Evolutionary conservation across 2,113 vertebrate species (phyloP).

Genomic region (Sialia sialis): DNA sequence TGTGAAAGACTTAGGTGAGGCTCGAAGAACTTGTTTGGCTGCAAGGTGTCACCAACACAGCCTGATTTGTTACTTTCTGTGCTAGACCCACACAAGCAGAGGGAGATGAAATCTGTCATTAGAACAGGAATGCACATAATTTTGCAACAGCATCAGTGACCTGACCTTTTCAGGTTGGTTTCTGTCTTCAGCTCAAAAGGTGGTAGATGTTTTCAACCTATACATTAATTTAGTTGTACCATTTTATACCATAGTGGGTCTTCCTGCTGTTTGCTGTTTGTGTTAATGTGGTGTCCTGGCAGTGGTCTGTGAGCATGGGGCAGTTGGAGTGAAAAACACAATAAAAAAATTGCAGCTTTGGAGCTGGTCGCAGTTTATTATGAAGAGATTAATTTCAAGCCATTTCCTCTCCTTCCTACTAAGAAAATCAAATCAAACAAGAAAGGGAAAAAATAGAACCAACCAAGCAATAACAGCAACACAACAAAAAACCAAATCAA

Average conservation of each 20-base stretch:
- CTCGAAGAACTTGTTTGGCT: constrained; percentile 52
- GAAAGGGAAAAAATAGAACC: background rate
- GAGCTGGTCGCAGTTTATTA: background rate
- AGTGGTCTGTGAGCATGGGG: background rate
- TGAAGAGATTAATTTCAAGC: background rate
- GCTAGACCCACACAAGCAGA: constrained; percentile 11
- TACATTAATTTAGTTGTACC: background rate
- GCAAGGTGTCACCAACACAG: background rate
- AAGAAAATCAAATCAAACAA: background rate
- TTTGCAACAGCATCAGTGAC: constrained; percentile 23
- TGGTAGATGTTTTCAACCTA: background rate
- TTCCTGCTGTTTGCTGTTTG: background rate
- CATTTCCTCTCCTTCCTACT: background rate
- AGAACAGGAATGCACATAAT: constrained; percentile 31
- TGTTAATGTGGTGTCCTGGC: background rate
- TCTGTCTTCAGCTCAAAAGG: background rate
- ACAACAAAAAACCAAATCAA: background rate
- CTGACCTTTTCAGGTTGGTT: background rate
- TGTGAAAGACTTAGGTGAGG: constrained; percentile 56
- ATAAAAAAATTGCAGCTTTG: rapidly evolving
- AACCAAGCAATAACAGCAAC: background rate
- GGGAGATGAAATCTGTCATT: constrained; percentile 17
- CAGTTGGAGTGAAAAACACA: background rate
- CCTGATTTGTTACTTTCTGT: background rate
- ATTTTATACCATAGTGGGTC: background rate